A percentile compares a stretch with the other conserved stretches of the same genome.
phyloP scores from a whole-genome alignment of 2,797 vertebrate genomes.

The Podargus strigoides region DNA sequence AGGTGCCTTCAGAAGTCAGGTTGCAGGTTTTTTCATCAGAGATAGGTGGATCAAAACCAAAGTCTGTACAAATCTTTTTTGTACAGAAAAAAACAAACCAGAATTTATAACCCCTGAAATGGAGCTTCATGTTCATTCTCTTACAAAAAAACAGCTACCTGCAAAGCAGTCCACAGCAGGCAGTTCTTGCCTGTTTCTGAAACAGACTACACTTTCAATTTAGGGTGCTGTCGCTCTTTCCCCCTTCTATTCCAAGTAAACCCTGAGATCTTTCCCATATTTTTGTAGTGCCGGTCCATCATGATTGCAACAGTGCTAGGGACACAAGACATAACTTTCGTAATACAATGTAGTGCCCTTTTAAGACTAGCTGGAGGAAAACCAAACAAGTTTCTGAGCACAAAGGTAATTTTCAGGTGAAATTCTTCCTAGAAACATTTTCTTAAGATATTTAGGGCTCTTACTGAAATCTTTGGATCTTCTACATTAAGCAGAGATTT shows the following conservation, averaged over 20 bases:
- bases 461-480: background rate
- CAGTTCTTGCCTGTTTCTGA: background rate
- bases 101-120: background rate
- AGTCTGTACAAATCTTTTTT: background rate
- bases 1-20: background rate
- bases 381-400: background rate
- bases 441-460: background rate
- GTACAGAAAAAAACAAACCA: no score
- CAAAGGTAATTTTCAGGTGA: background rate
- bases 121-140: background rate
- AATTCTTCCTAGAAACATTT: background rate
- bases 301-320: background rate
- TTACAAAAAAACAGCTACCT: background rate
- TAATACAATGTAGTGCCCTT: background rate
- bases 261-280: background rate
- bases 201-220: background rate
- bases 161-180: background rate
- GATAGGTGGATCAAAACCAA: background rate
- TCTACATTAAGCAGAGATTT: background rate
- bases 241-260: background rate
- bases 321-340: background rate
- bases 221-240: fast-evolving
- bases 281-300: background rate
- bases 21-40: background rate
- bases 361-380: background rate